These are phyloP conservation scores for Pipra filicauda DNA, from an alignment of 2,113 vertebrate species.

Conservation along the genomic window DNA sequence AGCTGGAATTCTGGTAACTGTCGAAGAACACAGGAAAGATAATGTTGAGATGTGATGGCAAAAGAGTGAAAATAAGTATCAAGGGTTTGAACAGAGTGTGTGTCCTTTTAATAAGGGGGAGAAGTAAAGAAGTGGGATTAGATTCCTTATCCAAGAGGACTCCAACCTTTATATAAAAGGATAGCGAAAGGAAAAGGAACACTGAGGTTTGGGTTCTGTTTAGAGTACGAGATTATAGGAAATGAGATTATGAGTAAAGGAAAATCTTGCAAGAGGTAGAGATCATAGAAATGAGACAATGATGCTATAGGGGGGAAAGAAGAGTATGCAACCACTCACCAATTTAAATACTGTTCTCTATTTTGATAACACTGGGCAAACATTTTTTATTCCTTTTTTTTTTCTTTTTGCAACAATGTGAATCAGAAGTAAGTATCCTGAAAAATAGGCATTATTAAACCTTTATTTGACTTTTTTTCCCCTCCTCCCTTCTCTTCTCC, in stretches of 20 bases:
- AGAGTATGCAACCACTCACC: background rate
- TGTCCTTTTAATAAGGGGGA: background rate
- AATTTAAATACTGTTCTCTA: background rate
- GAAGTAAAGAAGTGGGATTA: background rate
- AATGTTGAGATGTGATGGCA: background rate
- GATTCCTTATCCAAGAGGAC: background rate
- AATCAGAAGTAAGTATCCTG: background rate
- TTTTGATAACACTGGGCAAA: background rate
- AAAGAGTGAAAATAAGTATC: background rate
- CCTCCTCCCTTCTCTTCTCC: background rate
- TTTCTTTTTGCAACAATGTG: background rate
- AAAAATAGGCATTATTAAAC: background rate
- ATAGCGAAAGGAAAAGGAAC: background rate
- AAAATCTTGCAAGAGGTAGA: background rate
- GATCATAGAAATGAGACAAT: background rate
- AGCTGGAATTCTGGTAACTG: background rate
- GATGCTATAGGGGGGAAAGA: background rate
- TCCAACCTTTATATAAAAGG: background rate
- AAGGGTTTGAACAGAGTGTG: background rate
- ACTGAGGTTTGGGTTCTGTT: background rate
- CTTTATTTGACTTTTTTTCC: background rate
- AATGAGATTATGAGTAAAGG: background rate
- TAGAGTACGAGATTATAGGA: background rate
- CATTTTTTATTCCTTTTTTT: background rate
- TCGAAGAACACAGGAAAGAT: background rate